These are phyloP conservation scores for Nemotelus pantherinus DNA, from an alignment of 2,888 invertebrate species.

Conservation along the genomic window DNA sequence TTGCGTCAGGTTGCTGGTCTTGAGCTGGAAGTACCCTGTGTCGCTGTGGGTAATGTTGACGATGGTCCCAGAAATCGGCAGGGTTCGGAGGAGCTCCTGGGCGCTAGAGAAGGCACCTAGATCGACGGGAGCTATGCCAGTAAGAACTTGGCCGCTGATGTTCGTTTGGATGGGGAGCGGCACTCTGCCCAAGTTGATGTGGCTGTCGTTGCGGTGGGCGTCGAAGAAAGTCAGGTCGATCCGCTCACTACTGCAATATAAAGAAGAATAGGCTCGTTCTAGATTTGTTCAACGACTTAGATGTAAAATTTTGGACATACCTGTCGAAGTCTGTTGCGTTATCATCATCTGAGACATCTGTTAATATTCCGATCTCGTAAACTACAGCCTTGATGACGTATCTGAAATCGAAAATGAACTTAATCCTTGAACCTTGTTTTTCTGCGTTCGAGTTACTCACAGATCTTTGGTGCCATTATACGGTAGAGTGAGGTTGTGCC, in stretches of 20 bases:
- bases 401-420: slow-evolving; percentile 57
- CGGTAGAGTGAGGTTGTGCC: background rate
- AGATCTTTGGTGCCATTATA: slow-evolving; percentile 60
- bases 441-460: slow-evolving; percentile 55
- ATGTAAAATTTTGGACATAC: background rate
- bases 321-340: slow-evolving; percentile 53
- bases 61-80: slow-evolving; percentile 64
- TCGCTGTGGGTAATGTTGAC: slow-evolving; percentile 64
- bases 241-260: slow-evolving; percentile 65
- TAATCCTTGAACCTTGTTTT: slow-evolving; percentile 26
- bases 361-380: slow-evolving; percentile 71
- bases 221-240: slow-evolving; percentile 69
- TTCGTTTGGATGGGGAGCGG: slow-evolving; percentile 69
- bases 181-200: slow-evolving; percentile 67
- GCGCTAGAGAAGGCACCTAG: slow-evolving; percentile 64
- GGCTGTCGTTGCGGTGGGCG: slow-evolving; percentile 65
- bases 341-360: slow-evolving; percentile 66
- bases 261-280: background rate
- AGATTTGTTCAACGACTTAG: no score
- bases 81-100: slow-evolving; percentile 59
- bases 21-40: slow-evolving; percentile 62
- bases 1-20: slow-evolving; percentile 57
- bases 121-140: slow-evolving; percentile 66
- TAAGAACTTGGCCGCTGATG: slow-evolving; percentile 67
- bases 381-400: slow-evolving; percentile 70